These are phyloP conservation scores for Protodeltote pygarga DNA, from an alignment of 2,888 invertebrate species.

Conservation along the genomic window DNA sequence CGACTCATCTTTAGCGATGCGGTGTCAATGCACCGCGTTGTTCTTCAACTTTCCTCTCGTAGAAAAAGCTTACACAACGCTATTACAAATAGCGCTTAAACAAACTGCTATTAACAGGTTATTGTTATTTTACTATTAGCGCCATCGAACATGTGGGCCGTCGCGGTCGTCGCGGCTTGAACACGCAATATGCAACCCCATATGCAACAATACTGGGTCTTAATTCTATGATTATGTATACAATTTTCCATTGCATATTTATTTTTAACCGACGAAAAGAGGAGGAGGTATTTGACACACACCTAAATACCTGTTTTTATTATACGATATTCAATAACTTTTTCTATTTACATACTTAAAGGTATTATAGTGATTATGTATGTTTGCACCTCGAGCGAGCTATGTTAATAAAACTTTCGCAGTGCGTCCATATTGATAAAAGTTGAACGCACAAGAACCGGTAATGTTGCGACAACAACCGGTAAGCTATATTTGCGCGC, in stretches of 20 bases:
- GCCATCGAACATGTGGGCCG: conserved; percentile 17
- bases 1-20: too few relatives aligned
- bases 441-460: conserved; percentile 48
- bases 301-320: too few relatives aligned
- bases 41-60: too few relatives aligned
- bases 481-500: conserved; percentile 43
- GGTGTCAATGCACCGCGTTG: too few relatives aligned
- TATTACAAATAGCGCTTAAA: background rate
- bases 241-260: conserved; percentile 1
- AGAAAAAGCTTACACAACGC: too few relatives aligned
- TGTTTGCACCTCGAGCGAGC: too few relatives aligned
- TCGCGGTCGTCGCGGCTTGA: conserved; percentile 8
- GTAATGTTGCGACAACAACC: conserved; percentile 48
- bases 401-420: conserved; percentile 52
- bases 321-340: too few relatives aligned
- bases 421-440: conserved; percentile 28
- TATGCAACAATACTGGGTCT: background rate
- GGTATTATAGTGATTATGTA: conserved; percentile 9
- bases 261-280: too few relatives aligned
- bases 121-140: conserved; percentile 8
- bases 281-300: too few relatives aligned
- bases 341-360: too few relatives aligned
- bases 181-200: conserved; percentile 5
- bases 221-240: background rate
- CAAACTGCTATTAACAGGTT: background rate